Percentiles rank a stretch among this genome's conserved stretches.
phyloP scores from a whole-genome alignment of 2,113 vertebrate species.

The Channa argus region DNA sequence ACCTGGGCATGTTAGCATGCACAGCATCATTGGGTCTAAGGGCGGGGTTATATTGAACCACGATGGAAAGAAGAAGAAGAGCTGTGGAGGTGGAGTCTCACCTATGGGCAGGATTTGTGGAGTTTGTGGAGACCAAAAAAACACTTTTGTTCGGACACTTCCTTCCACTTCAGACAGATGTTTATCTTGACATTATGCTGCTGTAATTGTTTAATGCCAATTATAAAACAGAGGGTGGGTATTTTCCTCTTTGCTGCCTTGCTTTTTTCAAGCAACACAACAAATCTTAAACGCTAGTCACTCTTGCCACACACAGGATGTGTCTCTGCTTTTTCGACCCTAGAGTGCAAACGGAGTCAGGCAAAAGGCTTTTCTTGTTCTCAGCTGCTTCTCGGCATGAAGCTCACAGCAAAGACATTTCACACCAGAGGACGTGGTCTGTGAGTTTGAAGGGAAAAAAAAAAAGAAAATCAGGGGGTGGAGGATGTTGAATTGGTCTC shows the following conservation, averaged over 20 bases:
- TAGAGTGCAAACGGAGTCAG: slow-evolving; percentile 8
- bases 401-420: slow-evolving; percentile 14
- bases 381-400: slow-evolving; percentile 31
- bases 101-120: no score
- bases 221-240: background rate
- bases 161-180: no score
- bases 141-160: no score
- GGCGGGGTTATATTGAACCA: no score
- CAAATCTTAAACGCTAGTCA: background rate
- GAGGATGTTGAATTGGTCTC: background rate
- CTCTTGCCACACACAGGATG: slow-evolving; percentile 21
- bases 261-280: background rate
- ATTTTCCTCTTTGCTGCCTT: background rate
- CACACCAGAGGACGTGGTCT: background rate
- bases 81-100: no score
- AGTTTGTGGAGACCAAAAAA: no score
- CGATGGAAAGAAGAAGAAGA: no score
- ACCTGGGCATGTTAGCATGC: no score
- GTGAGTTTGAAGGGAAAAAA: background rate
- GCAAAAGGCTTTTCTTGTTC: slow-evolving; percentile 28
- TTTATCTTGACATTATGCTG: no score
- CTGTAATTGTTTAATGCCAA: no score
- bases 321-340: slow-evolving; percentile 25
- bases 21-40: no score
- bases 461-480: background rate